Conservation (phyloP, 2,113 vertebrate species). For the Numenius arquata region DNA sequence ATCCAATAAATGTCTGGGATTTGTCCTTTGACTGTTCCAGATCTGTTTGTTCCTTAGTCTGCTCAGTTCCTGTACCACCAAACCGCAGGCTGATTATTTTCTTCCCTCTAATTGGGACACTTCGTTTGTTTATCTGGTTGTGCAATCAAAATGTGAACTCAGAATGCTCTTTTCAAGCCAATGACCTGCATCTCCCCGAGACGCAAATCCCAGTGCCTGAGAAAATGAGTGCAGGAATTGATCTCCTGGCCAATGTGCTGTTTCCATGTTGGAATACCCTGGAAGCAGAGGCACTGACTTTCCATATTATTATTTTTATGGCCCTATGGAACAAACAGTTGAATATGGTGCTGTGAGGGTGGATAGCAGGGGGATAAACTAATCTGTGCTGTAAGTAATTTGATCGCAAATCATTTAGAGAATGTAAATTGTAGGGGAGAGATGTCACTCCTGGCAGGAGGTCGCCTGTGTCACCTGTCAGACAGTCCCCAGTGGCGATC, state of each 20-base stretch:
- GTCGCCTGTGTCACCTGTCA: conserved; percentile 62
- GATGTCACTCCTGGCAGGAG: conserved; percentile 60
- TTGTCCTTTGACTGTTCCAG: conserved; percentile 17
- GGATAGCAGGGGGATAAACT: not conserved
- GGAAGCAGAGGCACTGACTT: conserved; percentile 17
- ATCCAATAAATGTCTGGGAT: not conserved
- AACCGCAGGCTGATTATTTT: not conserved
- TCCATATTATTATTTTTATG: conserved; percentile 50
- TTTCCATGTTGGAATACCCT: conserved; percentile 1
- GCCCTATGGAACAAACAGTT: conserved; percentile 24
- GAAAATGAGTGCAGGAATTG: conserved; percentile 29
- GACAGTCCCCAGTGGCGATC: conserved; percentile 42
- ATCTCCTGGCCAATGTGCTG: not conserved
- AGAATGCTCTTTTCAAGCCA: conserved; percentile 24
- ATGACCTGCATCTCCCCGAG: conserved; percentile 13
- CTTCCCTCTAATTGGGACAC: conserved; percentile 34
- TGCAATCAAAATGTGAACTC: conserved; percentile 17
- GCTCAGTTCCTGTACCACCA: not conserved
- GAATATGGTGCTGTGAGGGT: not conserved
- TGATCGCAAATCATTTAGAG: conserved; percentile 55
- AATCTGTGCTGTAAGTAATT: conserved; percentile 50
- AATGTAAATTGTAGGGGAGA: conserved; percentile 64
- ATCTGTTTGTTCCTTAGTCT: not conserved
- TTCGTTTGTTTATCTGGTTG: conserved; percentile 21
- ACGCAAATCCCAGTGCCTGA: conserved; percentile 40